Conservation (phyloP, 2,797 vertebrate genomes). For the Nyctalus aviator region DNA sequence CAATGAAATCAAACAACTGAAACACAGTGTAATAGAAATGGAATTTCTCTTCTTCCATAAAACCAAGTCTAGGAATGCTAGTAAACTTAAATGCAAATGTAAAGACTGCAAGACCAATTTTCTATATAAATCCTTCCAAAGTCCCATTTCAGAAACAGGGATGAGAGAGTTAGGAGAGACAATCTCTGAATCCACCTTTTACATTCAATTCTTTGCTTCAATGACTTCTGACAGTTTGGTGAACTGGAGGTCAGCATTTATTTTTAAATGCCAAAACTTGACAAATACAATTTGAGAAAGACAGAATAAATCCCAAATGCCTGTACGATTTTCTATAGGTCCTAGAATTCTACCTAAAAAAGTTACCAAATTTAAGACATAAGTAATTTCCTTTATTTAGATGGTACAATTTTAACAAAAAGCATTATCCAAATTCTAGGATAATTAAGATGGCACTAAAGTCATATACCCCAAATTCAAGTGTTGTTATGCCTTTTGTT, state of each 20-base stretch:
- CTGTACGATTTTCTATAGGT: conserved; percentile 59
- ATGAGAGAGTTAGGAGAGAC: conserved; percentile 59
- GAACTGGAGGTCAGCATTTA: conserved; percentile 63
- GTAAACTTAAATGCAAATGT: conserved; percentile 56
- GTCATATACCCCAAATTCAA: background rate
- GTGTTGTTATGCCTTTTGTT: background rate
- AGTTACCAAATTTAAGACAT: conserved; percentile 57
- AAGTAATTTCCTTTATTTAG: conserved; percentile 54
- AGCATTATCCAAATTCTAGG: conserved; percentile 46
- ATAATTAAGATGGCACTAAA: conserved; percentile 49
- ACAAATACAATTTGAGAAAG: conserved; percentile 62
- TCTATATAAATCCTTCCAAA: conserved; percentile 60
- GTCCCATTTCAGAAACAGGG: conserved; percentile 60
- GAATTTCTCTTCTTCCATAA: conserved; percentile 62
- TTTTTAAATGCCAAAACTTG: conserved; percentile 48
- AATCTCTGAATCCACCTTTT: conserved; percentile 70
- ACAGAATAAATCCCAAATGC: conserved; percentile 66
- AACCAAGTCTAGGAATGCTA: conserved; percentile 50
- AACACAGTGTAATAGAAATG: conserved; percentile 42
- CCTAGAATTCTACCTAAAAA: conserved; percentile 55
- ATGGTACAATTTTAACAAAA: conserved; percentile 51
- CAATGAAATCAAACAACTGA: conserved; percentile 45
- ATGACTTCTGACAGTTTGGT: conserved; percentile 72
- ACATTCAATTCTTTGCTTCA: conserved; percentile 78
- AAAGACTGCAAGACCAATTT: conserved; percentile 55